Percentiles rank a stretch among this genome's conserved stretches.
Conservation (phyloP, 2,113 vertebrate species). For the Erythrocercus mccallii region DNA sequence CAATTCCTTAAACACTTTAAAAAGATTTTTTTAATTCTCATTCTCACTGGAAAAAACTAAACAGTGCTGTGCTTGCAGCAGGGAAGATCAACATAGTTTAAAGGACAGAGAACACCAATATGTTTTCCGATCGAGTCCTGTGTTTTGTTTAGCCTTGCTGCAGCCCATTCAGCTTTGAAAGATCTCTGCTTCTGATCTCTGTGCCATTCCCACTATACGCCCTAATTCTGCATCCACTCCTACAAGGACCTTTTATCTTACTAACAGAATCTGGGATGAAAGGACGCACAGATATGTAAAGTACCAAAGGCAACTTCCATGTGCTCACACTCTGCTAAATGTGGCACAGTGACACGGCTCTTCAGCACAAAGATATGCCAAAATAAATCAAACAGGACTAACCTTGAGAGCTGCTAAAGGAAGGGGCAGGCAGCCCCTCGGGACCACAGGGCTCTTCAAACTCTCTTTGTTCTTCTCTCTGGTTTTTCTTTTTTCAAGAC, state of each 20-base stretch:
- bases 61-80: not conserved
- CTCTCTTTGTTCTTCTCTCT: not conserved
- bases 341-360: slow-evolving; percentile 14
- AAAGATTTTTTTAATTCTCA: not conserved
- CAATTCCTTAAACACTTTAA: not conserved
- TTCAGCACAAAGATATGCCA: not conserved
- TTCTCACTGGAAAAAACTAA: not conserved
- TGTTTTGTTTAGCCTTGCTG: not conserved
- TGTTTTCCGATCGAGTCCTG: not conserved
- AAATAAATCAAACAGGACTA: not conserved
- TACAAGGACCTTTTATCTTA: slow-evolving; percentile 25
- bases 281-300: not conserved
- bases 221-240: not conserved
- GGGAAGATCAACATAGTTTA: not conserved
- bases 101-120: not conserved
- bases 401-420: not conserved
- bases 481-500: not conserved
- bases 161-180: not conserved
- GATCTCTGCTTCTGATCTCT: slow-evolving; percentile 3
- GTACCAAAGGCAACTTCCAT: not conserved
- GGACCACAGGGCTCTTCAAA: not conserved
- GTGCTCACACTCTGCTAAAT: not conserved
- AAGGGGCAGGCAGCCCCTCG: not conserved
- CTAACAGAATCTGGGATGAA: not conserved
- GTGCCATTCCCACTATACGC: not conserved